Evolutionary conservation across 1,140 invertebrate genomes (phyloP).

Genomic region (Archivesica marissinica): DNA sequence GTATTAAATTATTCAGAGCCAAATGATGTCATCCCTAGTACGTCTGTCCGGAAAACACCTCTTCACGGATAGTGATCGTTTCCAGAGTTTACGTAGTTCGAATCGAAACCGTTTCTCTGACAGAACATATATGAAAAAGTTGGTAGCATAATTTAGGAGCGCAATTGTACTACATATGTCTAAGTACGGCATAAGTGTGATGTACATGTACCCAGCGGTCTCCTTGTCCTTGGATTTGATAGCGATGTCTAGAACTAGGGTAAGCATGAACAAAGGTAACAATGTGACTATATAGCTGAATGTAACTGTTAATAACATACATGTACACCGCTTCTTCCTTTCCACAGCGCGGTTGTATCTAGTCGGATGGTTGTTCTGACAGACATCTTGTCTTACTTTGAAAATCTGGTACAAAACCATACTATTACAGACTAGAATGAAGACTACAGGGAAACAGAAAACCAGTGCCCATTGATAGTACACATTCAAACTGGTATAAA

Average conservation of each 20-base stretch:
- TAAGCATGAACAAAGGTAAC: slow-evolving; percentile 71
- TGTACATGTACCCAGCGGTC: slow-evolving; percentile 14
- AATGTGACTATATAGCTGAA: slow-evolving; percentile 77
- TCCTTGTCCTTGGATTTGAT: background rate
- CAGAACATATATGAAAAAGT: too few relatives aligned
- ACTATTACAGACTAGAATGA: slow-evolving; percentile 70
- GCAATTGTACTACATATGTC: slow-evolving; percentile 68
- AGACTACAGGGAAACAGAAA: background rate
- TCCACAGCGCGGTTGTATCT: background rate
- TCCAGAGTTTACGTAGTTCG: slow-evolving; percentile 72
- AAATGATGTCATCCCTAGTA: slow-evolving; percentile 24
- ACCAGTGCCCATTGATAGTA: slow-evolving; percentile 16
- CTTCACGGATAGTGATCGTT: slow-evolving; percentile 1
- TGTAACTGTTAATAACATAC: slow-evolving; percentile 78
- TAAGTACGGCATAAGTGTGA: slow-evolving; percentile 64
- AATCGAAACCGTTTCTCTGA: slow-evolving; percentile 77
- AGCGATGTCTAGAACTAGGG: slow-evolving; percentile 65
- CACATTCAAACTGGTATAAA: slow-evolving; percentile 69
- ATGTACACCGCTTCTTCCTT: slow-evolving; percentile 75
- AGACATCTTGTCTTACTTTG: slow-evolving; percentile 61
- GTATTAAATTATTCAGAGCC: too few relatives aligned
- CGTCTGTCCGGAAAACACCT: slow-evolving; percentile 14
- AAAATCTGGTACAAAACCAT: slow-evolving; percentile 76
- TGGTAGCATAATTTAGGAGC: slow-evolving; percentile 77
- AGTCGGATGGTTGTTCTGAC: slow-evolving; percentile 44